Evolutionary conservation across 2,113 vertebrate genomes (phyloP), one percentile per base, ranked within the genome.

Genomic region (Oceanodroma tethys): DNA sequence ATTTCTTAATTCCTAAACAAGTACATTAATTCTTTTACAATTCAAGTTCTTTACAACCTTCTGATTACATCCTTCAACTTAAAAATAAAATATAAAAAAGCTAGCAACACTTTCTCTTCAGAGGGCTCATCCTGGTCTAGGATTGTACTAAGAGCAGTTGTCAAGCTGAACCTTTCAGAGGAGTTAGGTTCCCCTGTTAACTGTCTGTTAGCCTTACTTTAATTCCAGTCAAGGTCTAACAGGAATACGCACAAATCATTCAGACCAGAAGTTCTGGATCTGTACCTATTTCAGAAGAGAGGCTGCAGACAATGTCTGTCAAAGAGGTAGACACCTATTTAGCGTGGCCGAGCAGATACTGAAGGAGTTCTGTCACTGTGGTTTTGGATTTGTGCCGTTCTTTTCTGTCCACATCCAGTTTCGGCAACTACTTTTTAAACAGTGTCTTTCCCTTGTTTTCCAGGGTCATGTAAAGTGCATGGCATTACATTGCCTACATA

Each of bases 51-150:
- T 87, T 66, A 47, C 11, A 62, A 66, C 7, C 5, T 65, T 58
- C 36, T 60, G 29, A 56, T 47, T 47, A 32, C 29, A 73, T 38
- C 8, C 8, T 70, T 85, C 26, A 70, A 27, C 4, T 56, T 84
- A 58, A 90, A 91, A 75, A 43, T 53, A 38, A 84, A 84, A 73
- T n/a, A 13, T 8, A 4, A 34, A 92, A 81, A 67, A 58, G 0
- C 6, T 19, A 52, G 2, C 5, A 63, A 27, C 14, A 30, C 6
- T 27, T 42, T 34, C 3, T 73, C 19, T 7, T 73, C 13, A 13
- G 6, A 26, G 3, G 1, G 2, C 10, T 84, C 3, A 0, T 48
- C 21, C 22, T 79, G 11, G 5, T 43, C 17, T 11, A 45, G 32
- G 6, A 29, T 5, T 38, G 12, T 22, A 13, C 8, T 36, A 55